phyloP scores from a whole-genome alignment of 53 echinoderm and acorn worm genomes.

The Holothuria leucospilota region DNA sequence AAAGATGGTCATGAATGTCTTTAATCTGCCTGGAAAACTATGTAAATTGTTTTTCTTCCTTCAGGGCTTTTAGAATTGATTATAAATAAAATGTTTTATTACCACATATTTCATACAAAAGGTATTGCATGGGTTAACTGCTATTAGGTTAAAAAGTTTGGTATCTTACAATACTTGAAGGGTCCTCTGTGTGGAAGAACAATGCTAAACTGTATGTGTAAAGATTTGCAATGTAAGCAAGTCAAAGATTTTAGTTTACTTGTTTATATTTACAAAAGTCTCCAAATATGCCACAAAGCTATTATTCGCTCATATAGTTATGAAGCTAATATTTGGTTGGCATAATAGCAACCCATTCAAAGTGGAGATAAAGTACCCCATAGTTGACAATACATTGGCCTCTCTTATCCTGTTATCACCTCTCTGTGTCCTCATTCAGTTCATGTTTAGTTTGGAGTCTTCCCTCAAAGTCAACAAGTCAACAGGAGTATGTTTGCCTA shows the following conservation, averaged over 20 bases:
- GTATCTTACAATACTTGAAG: too few species aligned
- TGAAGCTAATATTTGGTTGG: slow-evolving; percentile 42
- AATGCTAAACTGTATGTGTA: slow-evolving; percentile 33
- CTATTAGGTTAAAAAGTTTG: too few species aligned
- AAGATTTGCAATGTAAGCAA: slow-evolving; percentile 38
- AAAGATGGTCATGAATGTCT: too few species aligned
- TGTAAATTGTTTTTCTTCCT: too few species aligned
- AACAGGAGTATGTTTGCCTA: slow-evolving; percentile 43
- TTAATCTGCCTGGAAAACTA: too few species aligned
- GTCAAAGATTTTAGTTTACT: not conserved
- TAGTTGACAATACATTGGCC: slow-evolving; percentile 36
- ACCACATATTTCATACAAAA: too few species aligned
- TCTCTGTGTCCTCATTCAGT: slow-evolving; percentile 41
- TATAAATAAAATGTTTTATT: too few species aligned
- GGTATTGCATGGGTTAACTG: too few species aligned
- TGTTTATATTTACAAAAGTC: slow-evolving; percentile 41
- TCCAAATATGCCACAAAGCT: slow-evolving; percentile 26
- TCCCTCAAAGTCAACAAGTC: slow-evolving; percentile 49
- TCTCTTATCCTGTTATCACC: slow-evolving; percentile 44
- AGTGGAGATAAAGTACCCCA: slow-evolving; percentile 35
- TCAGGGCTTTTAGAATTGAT: too few species aligned
- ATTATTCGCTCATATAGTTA: slow-evolving; percentile 51
- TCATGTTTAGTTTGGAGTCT: slow-evolving; percentile 47
- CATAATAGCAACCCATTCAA: slow-evolving; percentile 39
- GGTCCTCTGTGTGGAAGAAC: not conserved